Evolutionary conservation across 2,113 vertebrate genomes (phyloP).

Genomic region (Oxyruncus cristatus): DNA sequence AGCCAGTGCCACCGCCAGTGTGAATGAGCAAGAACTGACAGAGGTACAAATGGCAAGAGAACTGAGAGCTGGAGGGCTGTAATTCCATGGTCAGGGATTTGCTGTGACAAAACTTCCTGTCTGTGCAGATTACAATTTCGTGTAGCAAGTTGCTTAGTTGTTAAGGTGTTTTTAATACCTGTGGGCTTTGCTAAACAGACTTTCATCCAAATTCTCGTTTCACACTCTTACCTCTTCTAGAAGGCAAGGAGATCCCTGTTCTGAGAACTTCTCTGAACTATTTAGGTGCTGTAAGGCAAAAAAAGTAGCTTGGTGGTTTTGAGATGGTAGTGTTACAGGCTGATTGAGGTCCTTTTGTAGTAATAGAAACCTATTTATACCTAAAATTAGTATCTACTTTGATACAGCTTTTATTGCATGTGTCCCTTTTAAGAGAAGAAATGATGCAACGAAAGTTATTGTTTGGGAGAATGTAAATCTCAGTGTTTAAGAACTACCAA

Average conservation of each 20-base stretch:
- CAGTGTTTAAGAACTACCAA: not conserved
- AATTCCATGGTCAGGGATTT: not conserved
- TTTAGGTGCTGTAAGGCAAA: not conserved
- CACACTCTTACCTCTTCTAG: not conserved
- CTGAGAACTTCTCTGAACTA: not conserved
- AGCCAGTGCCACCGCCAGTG: slow-evolving; percentile 33
- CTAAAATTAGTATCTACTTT: not conserved
- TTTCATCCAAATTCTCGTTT: too few relatives aligned
- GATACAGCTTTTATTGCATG: not conserved
- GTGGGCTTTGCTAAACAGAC: not conserved
- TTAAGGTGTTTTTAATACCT: not conserved
- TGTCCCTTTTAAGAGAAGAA: not conserved
- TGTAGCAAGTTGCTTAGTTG: not conserved
- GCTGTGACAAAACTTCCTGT: not conserved
- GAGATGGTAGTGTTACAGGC: not conserved
- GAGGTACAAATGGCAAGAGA: slow-evolving; percentile 65
- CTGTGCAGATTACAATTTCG: rapidly evolving
- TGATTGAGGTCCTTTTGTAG: not conserved
- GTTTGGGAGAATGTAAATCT: not conserved
- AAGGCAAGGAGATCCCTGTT: not conserved
- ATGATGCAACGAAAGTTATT: not conserved
- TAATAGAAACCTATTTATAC: not conserved
- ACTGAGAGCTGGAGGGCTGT: not conserved
- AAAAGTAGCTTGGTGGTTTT: not conserved
- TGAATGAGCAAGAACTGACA: slow-evolving; percentile 71